Evolutionary conservation across 2,797 vertebrate genomes (phyloP), one percentile per base, ranked within the genome.

Genomic region (Prunella strophiata): DNA sequence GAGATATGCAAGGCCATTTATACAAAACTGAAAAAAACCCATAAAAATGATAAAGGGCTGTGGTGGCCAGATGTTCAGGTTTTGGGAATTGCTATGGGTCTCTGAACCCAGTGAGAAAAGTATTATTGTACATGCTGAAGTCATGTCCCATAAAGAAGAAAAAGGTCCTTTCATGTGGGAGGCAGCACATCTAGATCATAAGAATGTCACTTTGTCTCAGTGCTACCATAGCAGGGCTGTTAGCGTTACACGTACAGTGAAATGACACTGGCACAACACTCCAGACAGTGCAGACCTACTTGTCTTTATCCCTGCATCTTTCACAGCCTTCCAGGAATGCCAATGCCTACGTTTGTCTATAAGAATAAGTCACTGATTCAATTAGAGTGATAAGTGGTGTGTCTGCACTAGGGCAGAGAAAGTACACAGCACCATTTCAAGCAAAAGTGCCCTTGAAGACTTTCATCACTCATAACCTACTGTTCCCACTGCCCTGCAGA

Each of bases 341-440:
- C 94, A 96, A 62, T 84, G 82, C 36, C 20, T 61, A 75, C 73
- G 62, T 91, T 88, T 73, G 38, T 93, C 89, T 97, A 11, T 74
- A 85, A 88, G 74, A 96, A 85, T 92, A 97, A 94, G 86, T 93
- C 87, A 89, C 76, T 89, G 89, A 95, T 91, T 96, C 79, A 95
- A 85, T 96, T 95, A 96, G 63, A 94, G 68, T 68, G 93, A 93
- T 96, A 95, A 96, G 94, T 93, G 80, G 85, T 55, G 70, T 88
- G 63, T 74, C 89, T 96, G 88, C 67, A 59, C 61, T 85, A 80
- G 68, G 71, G 65, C 87, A 95, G 88, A 85, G 89, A 76, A 87
- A 77, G 89, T 70, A 91, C 82, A 63, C 4, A 51, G 34, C 58
- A 78, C 42, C 87, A 79, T 61, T 93, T 88, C 71, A 93, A 94